A percentile compares a stretch with the other conserved stretches of the same genome.
These are phyloP conservation scores for Rhynchotus rufescens DNA, from an alignment of 2,797 vertebrate genomes.

Conservation along the genomic window DNA sequence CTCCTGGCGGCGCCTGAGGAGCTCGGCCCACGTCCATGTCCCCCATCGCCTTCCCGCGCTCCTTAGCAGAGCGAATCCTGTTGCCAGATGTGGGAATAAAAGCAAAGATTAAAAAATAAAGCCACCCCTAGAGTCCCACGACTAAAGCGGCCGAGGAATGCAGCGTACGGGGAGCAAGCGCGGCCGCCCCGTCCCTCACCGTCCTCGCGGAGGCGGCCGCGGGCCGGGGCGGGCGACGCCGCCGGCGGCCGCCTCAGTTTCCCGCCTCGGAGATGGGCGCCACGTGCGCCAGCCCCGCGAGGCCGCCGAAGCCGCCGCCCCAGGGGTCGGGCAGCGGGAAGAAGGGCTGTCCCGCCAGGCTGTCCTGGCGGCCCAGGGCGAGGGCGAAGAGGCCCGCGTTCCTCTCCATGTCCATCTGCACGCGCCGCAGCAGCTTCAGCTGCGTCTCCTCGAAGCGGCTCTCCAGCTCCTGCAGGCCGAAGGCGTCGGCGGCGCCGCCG, in stretches of 20 bases:
- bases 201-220: neutral
- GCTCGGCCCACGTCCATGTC: no score
- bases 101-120: neutral
- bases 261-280: constrained; percentile 89
- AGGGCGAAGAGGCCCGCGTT: constrained; percentile 90
- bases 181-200: neutral
- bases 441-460: constrained; percentile 84
- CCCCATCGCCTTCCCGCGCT: neutral
- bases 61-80: neutral
- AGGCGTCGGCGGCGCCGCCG: constrained; percentile 74
- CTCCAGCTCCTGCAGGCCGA: constrained; percentile 85
- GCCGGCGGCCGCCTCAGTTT: constrained; percentile 78
- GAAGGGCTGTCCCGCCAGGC: constrained; percentile 88
- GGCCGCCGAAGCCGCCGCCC: constrained; percentile 81
- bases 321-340: constrained; percentile 91
- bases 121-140: neutral
- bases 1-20: neutral
- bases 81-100: neutral
- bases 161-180: constrained; percentile 14
- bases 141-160: constrained; percentile 41
- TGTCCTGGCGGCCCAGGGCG: constrained; percentile 89
- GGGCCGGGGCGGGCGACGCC: constrained; percentile 29
- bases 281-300: constrained; percentile 83
- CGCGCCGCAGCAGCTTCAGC: constrained; percentile 85
- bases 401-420: constrained; percentile 87